Percentiles rank a stretch among this genome's conserved stretches.
phyloP scores from a whole-genome alignment of 2,113 vertebrate genomes.

The Heterochromis multidens region DNA sequence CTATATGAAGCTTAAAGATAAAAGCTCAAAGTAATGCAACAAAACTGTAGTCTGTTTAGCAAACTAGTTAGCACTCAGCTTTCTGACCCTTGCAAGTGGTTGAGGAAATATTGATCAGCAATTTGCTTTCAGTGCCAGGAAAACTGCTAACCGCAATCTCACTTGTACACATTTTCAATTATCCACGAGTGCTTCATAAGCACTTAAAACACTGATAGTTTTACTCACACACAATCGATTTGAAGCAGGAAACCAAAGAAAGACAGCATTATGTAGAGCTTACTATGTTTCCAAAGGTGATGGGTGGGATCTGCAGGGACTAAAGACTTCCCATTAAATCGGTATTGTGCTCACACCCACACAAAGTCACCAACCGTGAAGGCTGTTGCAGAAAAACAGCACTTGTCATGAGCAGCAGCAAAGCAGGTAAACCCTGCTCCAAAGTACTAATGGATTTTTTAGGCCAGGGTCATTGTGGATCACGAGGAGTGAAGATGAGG shows the following conservation, averaged over 20 bases:
- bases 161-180: slow-evolving; percentile 54
- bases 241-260: slow-evolving; percentile 15
- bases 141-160: slow-evolving; percentile 47
- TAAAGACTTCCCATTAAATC: slow-evolving; percentile 22
- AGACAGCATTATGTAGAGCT: not conserved
- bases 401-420: slow-evolving; percentile 26
- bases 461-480: slow-evolving; percentile 34
- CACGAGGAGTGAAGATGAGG: slow-evolving; percentile 38
- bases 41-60: slow-evolving; percentile 5
- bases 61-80: slow-evolving; percentile 18
- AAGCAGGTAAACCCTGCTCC: slow-evolving; percentile 28
- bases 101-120: slow-evolving; percentile 52
- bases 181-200: slow-evolving; percentile 23
- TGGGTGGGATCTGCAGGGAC: slow-evolving; percentile 1
- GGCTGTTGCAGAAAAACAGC: slow-evolving; percentile 8
- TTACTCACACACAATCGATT: slow-evolving; percentile 35
- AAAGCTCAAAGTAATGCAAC: not conserved
- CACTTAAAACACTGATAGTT: slow-evolving; percentile 1
- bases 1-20: not conserved
- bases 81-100: slow-evolving; percentile 45
- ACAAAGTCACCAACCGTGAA: slow-evolving; percentile 8
- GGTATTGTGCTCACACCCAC: slow-evolving; percentile 19
- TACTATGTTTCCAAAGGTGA: not conserved
- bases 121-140: slow-evolving; percentile 47
- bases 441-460: slow-evolving; percentile 50